Percentiles rank a stretch among this genome's conserved stretches.
These are phyloP conservation scores for Empidonax traillii DNA, from an alignment of 2,113 vertebrate species.

Conservation along the genomic window DNA sequence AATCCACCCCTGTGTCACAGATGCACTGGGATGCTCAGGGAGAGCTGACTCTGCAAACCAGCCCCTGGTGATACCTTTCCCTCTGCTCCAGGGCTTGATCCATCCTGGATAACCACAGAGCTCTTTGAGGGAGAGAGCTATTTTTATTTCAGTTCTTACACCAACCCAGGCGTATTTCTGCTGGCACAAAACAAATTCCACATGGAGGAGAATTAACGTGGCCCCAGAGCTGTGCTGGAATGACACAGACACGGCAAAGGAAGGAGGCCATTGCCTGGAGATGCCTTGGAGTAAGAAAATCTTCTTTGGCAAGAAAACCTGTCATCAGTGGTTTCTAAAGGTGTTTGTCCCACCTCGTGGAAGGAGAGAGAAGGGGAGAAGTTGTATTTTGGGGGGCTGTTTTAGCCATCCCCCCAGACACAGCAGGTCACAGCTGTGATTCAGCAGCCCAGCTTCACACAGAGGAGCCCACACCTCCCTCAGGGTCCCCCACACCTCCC, in stretches of 20 bases:
- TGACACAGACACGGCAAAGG: background rate
- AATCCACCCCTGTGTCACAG: background rate
- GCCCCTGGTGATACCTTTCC: background rate
- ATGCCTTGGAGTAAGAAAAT: background rate
- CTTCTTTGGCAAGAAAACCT: background rate
- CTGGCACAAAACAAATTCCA: background rate
- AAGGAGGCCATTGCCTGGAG: background rate
- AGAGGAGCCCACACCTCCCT: background rate
- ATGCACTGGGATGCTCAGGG: background rate
- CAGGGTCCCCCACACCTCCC: background rate
- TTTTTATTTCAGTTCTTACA: slow-evolving; percentile 15
- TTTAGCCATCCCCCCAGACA: background rate
- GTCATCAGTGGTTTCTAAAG: background rate
- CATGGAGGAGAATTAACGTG: background rate
- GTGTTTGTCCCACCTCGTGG: background rate
- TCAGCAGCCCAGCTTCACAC: background rate
- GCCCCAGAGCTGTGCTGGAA: background rate
- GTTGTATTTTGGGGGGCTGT: background rate
- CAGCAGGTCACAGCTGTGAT: background rate
- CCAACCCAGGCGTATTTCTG: background rate
- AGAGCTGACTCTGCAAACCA: background rate
- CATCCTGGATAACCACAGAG: background rate
- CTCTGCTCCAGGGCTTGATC: background rate
- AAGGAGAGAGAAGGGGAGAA: background rate
- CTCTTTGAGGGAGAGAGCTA: slow-evolving; percentile 5